Conservation (phyloP, 92 coral and sea anemone genomes). For the Actinernus sp. region DNA sequence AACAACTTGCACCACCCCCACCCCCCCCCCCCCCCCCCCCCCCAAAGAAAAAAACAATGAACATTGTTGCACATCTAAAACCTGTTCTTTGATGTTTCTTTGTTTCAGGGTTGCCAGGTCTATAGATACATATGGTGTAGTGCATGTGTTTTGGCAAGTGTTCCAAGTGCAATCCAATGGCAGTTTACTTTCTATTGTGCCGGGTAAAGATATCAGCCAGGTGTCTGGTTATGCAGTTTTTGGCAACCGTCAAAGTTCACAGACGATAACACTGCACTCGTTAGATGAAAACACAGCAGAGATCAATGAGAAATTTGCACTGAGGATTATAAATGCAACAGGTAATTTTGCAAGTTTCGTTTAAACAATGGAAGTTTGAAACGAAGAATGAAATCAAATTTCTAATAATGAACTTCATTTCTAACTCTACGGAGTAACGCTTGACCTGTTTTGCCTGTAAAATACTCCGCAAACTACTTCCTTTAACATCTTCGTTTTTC, state of each 20-base stretch:
- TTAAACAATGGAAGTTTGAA: too few relatives aligned
- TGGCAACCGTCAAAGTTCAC: constrained; percentile 20
- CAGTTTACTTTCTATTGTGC: constrained; percentile 30
- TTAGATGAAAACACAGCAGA: constrained; percentile 79
- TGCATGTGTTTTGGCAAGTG: constrained; percentile 82
- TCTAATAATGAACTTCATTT: too few relatives aligned
- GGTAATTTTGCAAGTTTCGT: constrained; percentile 58
- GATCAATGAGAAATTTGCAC: constrained; percentile 78
- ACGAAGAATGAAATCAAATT: too few relatives aligned
- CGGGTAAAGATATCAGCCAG: constrained; percentile 78
- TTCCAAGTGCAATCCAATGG: constrained; percentile 56
- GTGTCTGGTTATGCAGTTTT: constrained; percentile 66
- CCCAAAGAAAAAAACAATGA: too few relatives aligned
- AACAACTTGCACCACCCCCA: too few relatives aligned
- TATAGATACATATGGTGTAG: constrained; percentile 69
- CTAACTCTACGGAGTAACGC: too few relatives aligned
- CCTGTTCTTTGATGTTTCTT: neutral
- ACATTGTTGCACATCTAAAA: too few relatives aligned
- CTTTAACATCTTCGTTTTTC: neutral
- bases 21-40: too few relatives aligned
- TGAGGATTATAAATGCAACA: constrained; percentile 84
- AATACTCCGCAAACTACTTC: too few relatives aligned
- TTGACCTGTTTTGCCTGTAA: too few relatives aligned
- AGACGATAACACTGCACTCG: constrained; percentile 53
- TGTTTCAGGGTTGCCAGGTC: constrained; percentile 69